Evolutionary conservation across 1,140 invertebrate genomes (phyloP).

Genomic region (Papilio xuthus): DNA sequence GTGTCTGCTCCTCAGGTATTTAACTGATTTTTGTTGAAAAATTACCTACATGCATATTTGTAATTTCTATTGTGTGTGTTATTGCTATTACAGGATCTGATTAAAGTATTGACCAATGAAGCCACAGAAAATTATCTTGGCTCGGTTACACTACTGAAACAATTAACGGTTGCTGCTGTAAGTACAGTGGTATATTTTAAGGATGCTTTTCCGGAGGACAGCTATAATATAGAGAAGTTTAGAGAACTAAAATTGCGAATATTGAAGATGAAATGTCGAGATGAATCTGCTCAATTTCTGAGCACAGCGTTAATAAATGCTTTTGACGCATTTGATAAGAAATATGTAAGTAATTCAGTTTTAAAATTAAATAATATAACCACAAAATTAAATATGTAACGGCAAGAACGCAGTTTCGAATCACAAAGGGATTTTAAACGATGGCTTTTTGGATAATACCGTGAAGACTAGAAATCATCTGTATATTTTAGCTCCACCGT

Average conservation of each 20-base stretch:
- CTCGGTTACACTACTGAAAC: constrained; percentile 73
- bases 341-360: constrained; percentile 63
- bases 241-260: constrained; percentile 58
- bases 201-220: constrained; percentile 63
- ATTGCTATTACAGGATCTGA: constrained; percentile 63
- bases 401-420: background rate
- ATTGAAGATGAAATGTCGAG: constrained; percentile 63
- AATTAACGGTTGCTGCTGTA: constrained; percentile 63
- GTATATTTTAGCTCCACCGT: constrained; percentile 59
- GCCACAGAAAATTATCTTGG: constrained; percentile 65
- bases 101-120: constrained; percentile 61
- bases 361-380: background rate
- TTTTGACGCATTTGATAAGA: constrained; percentile 71
- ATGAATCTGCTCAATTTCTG: constrained; percentile 67
- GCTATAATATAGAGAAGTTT: constrained; percentile 60
- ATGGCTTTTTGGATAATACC: background rate
- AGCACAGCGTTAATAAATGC: constrained; percentile 62
- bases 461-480: constrained; percentile 41
- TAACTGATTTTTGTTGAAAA: background rate
- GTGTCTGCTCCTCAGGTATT: background rate
- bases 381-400: background rate
- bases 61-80: constrained; percentile 30
- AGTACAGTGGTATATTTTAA: constrained; percentile 69
- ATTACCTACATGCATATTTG: background rate
- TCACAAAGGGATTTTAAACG: background rate